Conservation (phyloP, 2,797 vertebrate genomes). For the Fratercula arctica region DNA sequence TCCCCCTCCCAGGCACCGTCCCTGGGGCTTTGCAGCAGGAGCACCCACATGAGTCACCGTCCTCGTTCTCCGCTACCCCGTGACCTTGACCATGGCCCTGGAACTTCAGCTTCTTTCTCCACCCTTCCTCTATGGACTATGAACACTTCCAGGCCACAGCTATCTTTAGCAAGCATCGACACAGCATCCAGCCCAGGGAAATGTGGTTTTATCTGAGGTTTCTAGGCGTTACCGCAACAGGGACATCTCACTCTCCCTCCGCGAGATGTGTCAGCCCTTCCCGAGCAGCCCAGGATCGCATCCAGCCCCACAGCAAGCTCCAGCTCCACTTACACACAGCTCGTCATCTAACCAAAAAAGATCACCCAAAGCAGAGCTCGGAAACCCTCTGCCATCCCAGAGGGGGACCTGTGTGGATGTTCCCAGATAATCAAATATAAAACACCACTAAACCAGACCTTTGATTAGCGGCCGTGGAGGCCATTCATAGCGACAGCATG, state of each 20-base stretch:
- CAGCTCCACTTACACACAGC: neutral
- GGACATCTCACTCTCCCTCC: neutral
- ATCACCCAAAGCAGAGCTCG: neutral
- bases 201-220: neutral
- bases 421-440: slow-evolving; percentile 30
- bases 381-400: neutral
- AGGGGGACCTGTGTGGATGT: neutral
- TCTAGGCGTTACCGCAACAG: neutral
- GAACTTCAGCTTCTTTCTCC: slow-evolving; percentile 17
- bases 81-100: neutral
- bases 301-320: neutral
- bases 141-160: slow-evolving; percentile 23
- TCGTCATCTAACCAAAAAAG: neutral
- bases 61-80: neutral
- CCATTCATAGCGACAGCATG: slow-evolving; percentile 46
- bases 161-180: slow-evolving; percentile 13
- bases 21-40: neutral
- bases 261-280: neutral
- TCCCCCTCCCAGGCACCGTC: neutral
- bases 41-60: neutral
- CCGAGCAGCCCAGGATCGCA: neutral
- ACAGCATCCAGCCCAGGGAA: neutral
- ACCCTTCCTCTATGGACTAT: slow-evolving; percentile 29
- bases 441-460: slow-evolving; percentile 25
- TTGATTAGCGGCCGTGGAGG: slow-evolving; percentile 12